These are phyloP conservation scores for Sminthurinus signatus DNA, from an alignment of 1,140 invertebrate genomes.

Conservation along the genomic window DNA sequence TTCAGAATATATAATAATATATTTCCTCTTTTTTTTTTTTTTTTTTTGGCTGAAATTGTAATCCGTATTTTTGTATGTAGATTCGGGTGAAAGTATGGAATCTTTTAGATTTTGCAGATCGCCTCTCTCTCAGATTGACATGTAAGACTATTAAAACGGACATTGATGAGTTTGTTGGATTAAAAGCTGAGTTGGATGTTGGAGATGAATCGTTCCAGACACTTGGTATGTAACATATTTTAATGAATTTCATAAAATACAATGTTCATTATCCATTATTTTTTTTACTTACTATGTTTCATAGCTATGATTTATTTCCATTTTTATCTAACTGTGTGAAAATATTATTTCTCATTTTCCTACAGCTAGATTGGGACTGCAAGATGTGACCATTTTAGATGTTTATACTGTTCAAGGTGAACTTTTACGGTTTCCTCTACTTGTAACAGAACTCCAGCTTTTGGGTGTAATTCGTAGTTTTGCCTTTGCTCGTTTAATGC, in stretches of 20 bases:
- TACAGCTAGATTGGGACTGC: not conserved
- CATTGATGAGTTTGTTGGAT: conserved; percentile 6
- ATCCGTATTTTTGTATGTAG: too few relatives aligned
- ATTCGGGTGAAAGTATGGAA: conserved; percentile 5
- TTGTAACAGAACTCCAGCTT: not conserved
- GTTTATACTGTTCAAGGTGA: not conserved
- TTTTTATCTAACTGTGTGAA: too few relatives aligned
- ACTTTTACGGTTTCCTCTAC: not conserved
- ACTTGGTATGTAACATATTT: too few relatives aligned
- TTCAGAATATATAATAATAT: too few relatives aligned
- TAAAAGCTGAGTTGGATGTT: not conserved
- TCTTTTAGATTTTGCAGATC: not conserved
- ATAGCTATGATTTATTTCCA: too few relatives aligned
- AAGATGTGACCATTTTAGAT: not conserved
- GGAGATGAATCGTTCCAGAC: not conserved
- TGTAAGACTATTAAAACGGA: conserved; percentile 1
- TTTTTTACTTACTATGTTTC: too few relatives aligned
- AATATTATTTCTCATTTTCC: too few relatives aligned
- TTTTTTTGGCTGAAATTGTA: too few relatives aligned
- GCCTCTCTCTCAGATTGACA: not conserved
- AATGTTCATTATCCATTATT: too few relatives aligned
- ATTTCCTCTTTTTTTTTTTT: too few relatives aligned
- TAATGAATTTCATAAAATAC: too few relatives aligned
- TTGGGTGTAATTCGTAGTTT: not conserved
- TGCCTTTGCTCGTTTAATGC: not conserved